These are phyloP conservation scores for Drosophila santomea DNA, from an alignment of 1,140 invertebrate genomes.

Conservation along the genomic window DNA sequence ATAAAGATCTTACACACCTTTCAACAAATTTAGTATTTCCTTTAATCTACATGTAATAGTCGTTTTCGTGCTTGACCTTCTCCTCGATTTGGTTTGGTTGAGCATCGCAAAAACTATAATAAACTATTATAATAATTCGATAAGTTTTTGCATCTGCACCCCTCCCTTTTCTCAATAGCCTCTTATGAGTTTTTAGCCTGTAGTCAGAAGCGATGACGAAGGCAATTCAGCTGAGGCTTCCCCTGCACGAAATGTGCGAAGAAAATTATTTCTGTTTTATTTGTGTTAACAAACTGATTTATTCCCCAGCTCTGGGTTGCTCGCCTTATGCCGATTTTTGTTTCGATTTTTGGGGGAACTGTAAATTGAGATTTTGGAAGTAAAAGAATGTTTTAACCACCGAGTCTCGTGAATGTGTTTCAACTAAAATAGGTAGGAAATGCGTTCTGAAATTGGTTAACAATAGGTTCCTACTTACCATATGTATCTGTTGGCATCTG, in stretches of 20 bases:
- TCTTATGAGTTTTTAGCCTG: slow-evolving; percentile 35
- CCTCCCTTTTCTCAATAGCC: background rate
- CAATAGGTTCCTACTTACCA: slow-evolving; percentile 32
- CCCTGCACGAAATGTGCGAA: slow-evolving; percentile 60
- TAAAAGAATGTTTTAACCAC: slow-evolving; percentile 17
- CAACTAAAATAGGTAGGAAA: slow-evolving; percentile 30
- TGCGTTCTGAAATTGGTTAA: slow-evolving; percentile 51
- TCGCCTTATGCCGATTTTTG: slow-evolving; percentile 37
- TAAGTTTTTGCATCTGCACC: background rate
- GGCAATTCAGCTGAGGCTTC: slow-evolving; percentile 38
- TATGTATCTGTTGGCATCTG: slow-evolving; percentile 41
- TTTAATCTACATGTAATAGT: no score
- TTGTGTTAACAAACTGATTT: slow-evolving; percentile 78
- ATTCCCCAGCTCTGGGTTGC: slow-evolving; percentile 39
- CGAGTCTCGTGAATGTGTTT: background rate
- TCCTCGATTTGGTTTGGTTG: no score
- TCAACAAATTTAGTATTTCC: no score
- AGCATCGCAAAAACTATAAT: no score
- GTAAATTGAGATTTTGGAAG: slow-evolving; percentile 10
- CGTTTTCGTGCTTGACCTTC: no score
- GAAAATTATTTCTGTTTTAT: slow-evolving; percentile 63
- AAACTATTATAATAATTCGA: no score
- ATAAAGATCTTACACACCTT: no score
- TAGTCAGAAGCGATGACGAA: slow-evolving; percentile 37
- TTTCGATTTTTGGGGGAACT: slow-evolving; percentile 10